Base-by-base conservation (phyloP, 2,888 invertebrate genomes). In the Catocala sponsa region DNA sequence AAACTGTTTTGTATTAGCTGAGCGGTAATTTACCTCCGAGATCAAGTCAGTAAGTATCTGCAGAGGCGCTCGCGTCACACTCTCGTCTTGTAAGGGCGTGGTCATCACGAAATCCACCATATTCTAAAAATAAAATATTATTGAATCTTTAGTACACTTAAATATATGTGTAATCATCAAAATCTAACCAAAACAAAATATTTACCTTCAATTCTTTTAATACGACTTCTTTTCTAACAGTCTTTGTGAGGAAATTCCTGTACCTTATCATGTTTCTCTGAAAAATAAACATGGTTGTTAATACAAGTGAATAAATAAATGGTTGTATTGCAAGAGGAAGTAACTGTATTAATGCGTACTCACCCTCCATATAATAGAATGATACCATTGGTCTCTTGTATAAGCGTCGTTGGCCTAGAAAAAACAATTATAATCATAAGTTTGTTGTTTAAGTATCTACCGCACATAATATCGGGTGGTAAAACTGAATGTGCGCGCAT, bases 301-400 rank as follows among this genome's bases (percentile, higher is more conserved):
- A 64, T 38, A 53, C 38, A 57, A 15, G 43, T 47, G 13, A 53
- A 12, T 52, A 43, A 4, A 38, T 54, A 60, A 59, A 55, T 56
- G 73, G 62, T 63, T 50, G 56, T 60, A 65, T 54, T 63, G 52
- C 68, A 78, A 64, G 46, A 44, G 69, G 68, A 71, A 70, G 67
- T 65, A 78, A 72, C 63, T 48, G 38, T 7, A 33, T 51, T 51
- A 61, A 50, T 46, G 25, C 47, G 48, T 59, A 78, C 95, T 92
- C 88, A 97, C 97, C 95, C 96, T 96, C 97, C 97, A 97, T 66
- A 96, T 92, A 79, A 97, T 96, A 56, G 97, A 97, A 85, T 97
- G 96, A 72, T 96, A 96, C 97, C 97, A 97, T 88, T 97, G 97
- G 94, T 97, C 97, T 85, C 97, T 93, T n/a, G 97, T 95, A 83